Evolutionary conservation across 2,797 vertebrate species (phyloP).

Genomic region (Spinus olivaceus): DNA sequence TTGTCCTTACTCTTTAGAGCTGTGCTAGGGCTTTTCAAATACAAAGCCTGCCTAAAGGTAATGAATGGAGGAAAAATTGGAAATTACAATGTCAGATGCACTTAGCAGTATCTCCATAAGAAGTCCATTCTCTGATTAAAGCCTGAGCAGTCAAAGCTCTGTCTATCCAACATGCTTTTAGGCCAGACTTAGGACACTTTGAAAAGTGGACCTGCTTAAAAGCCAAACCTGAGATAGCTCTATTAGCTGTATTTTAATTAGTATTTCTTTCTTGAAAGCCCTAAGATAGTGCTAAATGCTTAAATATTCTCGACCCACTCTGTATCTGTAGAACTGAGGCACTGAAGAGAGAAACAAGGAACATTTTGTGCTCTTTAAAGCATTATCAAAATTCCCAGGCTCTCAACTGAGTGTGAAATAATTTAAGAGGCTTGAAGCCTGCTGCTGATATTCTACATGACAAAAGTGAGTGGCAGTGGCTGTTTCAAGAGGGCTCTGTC

Average conservation of each 20-base stretch:
- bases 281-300: background rate
- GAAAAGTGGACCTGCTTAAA: background rate
- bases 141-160: background rate
- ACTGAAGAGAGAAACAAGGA: background rate
- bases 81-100: background rate
- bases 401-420: background rate
- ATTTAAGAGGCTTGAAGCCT: background rate
- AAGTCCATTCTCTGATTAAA: constrained; percentile 20
- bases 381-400: background rate
- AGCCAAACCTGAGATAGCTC: background rate
- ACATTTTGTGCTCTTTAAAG: background rate
- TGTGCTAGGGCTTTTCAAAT: background rate
- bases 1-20: background rate
- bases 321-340: background rate
- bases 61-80: background rate
- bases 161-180: background rate
- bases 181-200: constrained; percentile 21
- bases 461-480: background rate
- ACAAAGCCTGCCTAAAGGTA: background rate
- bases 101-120: background rate
- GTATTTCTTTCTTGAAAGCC: background rate
- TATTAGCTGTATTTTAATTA: constrained; percentile 22
- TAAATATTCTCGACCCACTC: background rate
- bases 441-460: background rate
- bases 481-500: background rate